Evolutionary conservation across 1,140 invertebrate genomes (phyloP).

Genomic region (Lucilia cuprina): DNA sequence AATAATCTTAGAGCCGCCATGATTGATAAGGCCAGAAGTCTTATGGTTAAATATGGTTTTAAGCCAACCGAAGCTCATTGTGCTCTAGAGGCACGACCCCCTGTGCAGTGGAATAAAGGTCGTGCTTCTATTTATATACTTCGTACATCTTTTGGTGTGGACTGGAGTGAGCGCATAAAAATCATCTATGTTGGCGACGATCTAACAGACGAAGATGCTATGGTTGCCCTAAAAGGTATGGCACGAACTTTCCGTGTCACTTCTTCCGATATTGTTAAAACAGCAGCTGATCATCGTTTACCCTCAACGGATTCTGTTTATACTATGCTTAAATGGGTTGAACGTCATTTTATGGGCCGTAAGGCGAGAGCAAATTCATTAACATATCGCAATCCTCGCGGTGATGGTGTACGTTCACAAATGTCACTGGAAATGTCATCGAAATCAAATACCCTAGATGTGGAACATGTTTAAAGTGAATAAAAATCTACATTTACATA

Average conservation of each 20-base stretch:
- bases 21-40: slow-evolving; percentile 71
- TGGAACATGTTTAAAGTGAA: slow-evolving; percentile 40
- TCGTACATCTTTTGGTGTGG: slow-evolving; percentile 85
- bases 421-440: slow-evolving; percentile 70
- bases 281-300: slow-evolving; percentile 82
- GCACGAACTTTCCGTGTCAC: slow-evolving; percentile 88
- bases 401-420: slow-evolving; percentile 75
- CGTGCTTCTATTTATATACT: slow-evolving; percentile 89
- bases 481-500: neutral
- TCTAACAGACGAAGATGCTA: slow-evolving; percentile 89
- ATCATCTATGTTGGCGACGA: slow-evolving; percentile 93
- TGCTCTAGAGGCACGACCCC: slow-evolving; percentile 86
- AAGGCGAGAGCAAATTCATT: slow-evolving; percentile 71
- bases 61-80: slow-evolving; percentile 79
- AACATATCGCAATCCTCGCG: slow-evolving; percentile 68
- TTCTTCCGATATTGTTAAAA: slow-evolving; percentile 83
- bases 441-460: slow-evolving; percentile 50
- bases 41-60: slow-evolving; percentile 81
- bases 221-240: slow-evolving; percentile 87
- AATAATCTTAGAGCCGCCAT: slow-evolving; percentile 70
- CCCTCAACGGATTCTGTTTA: slow-evolving; percentile 87
- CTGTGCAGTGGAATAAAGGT: slow-evolving; percentile 89
- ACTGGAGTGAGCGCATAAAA: slow-evolving; percentile 89
- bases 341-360: slow-evolving; percentile 79
- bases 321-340: slow-evolving; percentile 89